These are phyloP conservation scores for Agonopterix heracliana DNA, from an alignment of 2,888 invertebrate genomes.

Conservation along the genomic window DNA sequence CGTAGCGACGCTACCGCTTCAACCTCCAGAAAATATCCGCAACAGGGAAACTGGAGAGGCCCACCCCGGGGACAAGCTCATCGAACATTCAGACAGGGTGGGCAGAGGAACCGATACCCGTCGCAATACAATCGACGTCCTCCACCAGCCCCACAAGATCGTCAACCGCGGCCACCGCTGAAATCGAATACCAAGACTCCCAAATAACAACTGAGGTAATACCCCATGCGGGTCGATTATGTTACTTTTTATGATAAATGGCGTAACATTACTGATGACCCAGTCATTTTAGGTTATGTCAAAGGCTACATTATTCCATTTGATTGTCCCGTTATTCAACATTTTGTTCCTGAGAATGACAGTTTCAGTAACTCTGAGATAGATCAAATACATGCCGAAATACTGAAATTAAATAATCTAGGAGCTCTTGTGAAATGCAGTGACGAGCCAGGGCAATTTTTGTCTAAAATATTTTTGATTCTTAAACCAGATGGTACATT, in stretches of 20 bases:
- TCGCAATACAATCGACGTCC: not conserved
- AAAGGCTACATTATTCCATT: slow-evolving; percentile 1
- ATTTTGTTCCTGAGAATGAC: not conserved
- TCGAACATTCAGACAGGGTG: slow-evolving; percentile 7
- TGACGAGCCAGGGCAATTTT: slow-evolving; percentile 4
- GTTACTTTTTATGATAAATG: slow-evolving; percentile 3
- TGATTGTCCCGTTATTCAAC: not conserved
- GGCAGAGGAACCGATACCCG: slow-evolving; percentile 6
- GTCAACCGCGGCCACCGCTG: not conserved
- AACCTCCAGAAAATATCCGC: not conserved
- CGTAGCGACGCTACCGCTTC: not conserved
- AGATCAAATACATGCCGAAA: not conserved
- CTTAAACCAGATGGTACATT: slow-evolving; percentile 7
- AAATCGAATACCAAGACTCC: not conserved
- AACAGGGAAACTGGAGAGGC: slow-evolving; percentile 14
- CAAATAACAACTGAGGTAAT: slow-evolving; percentile 4
- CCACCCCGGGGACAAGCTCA: slow-evolving; percentile 9
- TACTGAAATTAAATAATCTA: not conserved
- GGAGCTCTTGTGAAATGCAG: not conserved
- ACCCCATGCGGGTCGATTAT: slow-evolving; percentile 4
- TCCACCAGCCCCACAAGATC: not conserved
- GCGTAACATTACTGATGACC: slow-evolving; percentile 1
- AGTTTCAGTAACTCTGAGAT: not conserved
- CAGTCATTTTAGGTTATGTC: not conserved
- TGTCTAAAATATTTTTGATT: slow-evolving; percentile 6